A percentile compares a stretch with the other conserved stretches of the same genome.
These are phyloP conservation scores for Acleris literana DNA, from an alignment of 2,888 invertebrate genomes.

Conservation along the genomic window DNA sequence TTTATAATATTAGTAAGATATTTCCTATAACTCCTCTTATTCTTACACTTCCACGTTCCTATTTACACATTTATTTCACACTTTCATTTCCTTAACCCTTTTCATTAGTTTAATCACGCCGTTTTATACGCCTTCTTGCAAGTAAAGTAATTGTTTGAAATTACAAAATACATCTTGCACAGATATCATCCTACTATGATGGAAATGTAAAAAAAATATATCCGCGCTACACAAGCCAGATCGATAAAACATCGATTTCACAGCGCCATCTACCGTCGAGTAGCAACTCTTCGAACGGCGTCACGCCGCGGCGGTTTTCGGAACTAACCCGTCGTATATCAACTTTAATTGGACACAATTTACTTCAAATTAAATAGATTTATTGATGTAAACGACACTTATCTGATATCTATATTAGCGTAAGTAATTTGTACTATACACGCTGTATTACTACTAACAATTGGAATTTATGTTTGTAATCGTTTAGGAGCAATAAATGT, in stretches of 20 bases:
- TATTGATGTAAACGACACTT: slow-evolving; percentile 66
- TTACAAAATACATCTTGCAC: no score
- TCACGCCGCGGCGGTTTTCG: slow-evolving; percentile 53
- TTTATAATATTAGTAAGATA: no score
- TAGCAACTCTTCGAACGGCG: slow-evolving; percentile 50
- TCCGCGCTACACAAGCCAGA: neutral
- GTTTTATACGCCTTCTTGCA: no score
- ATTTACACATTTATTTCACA: no score
- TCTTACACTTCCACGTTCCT: no score
- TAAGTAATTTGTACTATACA: slow-evolving; percentile 2
- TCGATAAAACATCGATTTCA: slow-evolving; percentile 47
- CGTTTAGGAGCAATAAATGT: neutral
- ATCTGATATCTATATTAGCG: slow-evolving; percentile 44
- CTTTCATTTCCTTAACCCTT: no score
- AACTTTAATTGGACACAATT: slow-evolving; percentile 70
- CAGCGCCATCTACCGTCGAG: slow-evolving; percentile 70
- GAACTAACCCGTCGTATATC: slow-evolving; percentile 59
- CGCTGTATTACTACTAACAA: neutral
- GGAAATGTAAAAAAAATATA: neutral
- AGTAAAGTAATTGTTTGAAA: no score
- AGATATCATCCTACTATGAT: neutral
- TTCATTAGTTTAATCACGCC: no score
- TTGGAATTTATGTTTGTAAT: neutral
- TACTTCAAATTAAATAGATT: slow-evolving; percentile 74
- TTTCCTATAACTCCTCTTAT: no score